Evolutionary conservation across 2,113 vertebrate genomes (phyloP).

Genomic region (Clarias magur): DNA sequence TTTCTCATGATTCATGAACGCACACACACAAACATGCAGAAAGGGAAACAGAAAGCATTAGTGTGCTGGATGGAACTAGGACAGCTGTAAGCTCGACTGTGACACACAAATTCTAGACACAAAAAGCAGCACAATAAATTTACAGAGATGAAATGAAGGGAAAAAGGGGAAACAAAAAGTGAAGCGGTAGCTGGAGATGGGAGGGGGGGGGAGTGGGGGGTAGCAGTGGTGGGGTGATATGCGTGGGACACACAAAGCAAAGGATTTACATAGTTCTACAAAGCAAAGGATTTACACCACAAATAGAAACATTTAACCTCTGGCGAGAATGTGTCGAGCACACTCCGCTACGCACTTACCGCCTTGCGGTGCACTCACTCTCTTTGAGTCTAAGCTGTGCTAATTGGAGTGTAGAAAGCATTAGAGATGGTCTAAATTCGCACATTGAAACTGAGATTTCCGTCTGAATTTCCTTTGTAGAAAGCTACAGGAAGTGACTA

Average conservation of each 20-base stretch:
- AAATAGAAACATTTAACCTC: slow-evolving; percentile 43
- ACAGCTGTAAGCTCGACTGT: slow-evolving; percentile 47
- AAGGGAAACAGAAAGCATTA: neutral
- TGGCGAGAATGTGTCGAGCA: slow-evolving; percentile 23
- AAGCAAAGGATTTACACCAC: slow-evolving; percentile 30
- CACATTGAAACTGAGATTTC: neutral
- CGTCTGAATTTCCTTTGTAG: neutral
- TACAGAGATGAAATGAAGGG: neutral
- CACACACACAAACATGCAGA: slow-evolving; percentile 4
- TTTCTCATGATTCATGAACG: neutral
- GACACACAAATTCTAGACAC: slow-evolving; percentile 23
- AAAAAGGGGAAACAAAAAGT: neutral
- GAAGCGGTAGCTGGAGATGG: neutral
- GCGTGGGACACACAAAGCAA: slow-evolving; percentile 28
- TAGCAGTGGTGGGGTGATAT: no score
- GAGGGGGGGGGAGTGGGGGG: neutral
- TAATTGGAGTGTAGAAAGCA: slow-evolving; percentile 25
- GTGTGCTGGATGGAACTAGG: slow-evolving; percentile 33
- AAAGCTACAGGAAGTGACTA: neutral
- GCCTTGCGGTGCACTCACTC: neutral
- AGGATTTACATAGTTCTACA: slow-evolving; percentile 20
- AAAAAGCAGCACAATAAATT: neutral
- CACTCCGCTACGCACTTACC: slow-evolving; percentile 24
- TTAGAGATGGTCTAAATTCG: slow-evolving; percentile 11
- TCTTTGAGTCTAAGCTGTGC: slow-evolving; percentile 13